Evolutionary conservation across 2,888 invertebrate genomes (phyloP), one percentile per base, ranked within the genome.

Genomic region (Auanema freiburgensis): DNA sequence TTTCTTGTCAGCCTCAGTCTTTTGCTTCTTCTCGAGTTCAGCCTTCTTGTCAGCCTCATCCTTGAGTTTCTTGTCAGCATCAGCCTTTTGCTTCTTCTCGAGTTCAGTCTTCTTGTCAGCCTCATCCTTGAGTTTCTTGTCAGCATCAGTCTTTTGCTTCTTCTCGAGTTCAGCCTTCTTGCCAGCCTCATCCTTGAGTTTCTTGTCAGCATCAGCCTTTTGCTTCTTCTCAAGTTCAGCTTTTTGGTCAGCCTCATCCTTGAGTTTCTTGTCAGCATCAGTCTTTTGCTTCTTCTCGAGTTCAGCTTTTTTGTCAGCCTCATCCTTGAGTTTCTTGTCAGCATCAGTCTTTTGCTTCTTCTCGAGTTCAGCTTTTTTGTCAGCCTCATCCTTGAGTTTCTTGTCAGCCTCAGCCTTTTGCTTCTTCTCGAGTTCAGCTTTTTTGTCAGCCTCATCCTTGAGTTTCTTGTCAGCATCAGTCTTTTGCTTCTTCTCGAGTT

Each of bases 21-120:
- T 53, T 24, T 59, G 18, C 3, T 50, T 44, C 49, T 59, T 59
- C 23, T 53, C 59, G 12, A 55, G 14, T 58, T 63, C 58, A 1
- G 49, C 53, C 57, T 67, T 63, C 42, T 56, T 57, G n/a, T 57
- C 65, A 14, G 53, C 57, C n/a, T 60, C 51, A 46, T 57, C 55
- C 21, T 60, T 51, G 21, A 55, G 51, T 40, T 67, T 57, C 11
- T 50, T 25, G 14, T 67, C 56, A 16, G 59, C 61, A 16, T 67
- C 56, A 16, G 59, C 61, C 44, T 52, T 18, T 55, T 67, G 56
- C 50, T 63, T 52, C 5, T 58, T 65, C 16, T 59, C 57, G 24
- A 24, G 46, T 56, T 66, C 56, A n/a, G 63, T 63, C 50, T 67
- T 52, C 44, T 51, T 43, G 12, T 64, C 64, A n/a, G 59, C 58